Evolutionary conservation across 2,888 invertebrate genomes (phyloP).

Genomic region (Eilema griseolum): DNA sequence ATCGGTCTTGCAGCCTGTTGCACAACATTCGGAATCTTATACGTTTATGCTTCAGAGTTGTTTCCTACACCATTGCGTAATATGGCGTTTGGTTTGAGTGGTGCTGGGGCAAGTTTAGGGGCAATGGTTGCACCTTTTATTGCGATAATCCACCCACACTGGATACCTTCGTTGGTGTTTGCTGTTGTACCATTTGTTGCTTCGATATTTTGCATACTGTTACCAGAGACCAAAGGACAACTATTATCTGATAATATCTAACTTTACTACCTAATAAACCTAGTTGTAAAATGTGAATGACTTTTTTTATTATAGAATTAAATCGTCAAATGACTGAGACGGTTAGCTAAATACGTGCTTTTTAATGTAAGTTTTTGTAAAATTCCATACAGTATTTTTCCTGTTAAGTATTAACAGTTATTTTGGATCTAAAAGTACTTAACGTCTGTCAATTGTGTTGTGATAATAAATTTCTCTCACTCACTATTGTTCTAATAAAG

Average conservation of each 20-base stretch:
- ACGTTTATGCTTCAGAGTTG: conserved; percentile 65
- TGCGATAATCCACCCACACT: conserved; percentile 60
- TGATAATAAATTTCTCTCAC: too few relatives aligned
- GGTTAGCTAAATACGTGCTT: too few relatives aligned
- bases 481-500: too few relatives aligned
- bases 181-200: conserved; percentile 58
- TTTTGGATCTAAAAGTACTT: too few relatives aligned
- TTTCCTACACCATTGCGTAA: conserved; percentile 68
- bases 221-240: conserved; percentile 68
- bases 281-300: background rate
- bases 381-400: background rate
- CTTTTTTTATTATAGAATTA: background rate
- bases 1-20: conserved; percentile 57
- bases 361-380: background rate
- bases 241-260: conserved; percentile 59
- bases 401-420: too few relatives aligned
- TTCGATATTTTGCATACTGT: conserved; percentile 52
- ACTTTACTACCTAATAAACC: background rate
- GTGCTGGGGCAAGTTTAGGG: conserved; percentile 63
- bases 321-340: background rate
- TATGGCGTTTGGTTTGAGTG: conserved; percentile 65
- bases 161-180: conserved; percentile 67
- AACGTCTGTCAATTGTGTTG: too few relatives aligned
- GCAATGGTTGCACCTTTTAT: conserved; percentile 68
- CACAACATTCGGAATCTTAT: conserved; percentile 56